Percentiles rank a stretch among this genome's conserved stretches.
phyloP scores from a whole-genome alignment of 2,113 vertebrate genomes.

The Arothron firmamentum region DNA sequence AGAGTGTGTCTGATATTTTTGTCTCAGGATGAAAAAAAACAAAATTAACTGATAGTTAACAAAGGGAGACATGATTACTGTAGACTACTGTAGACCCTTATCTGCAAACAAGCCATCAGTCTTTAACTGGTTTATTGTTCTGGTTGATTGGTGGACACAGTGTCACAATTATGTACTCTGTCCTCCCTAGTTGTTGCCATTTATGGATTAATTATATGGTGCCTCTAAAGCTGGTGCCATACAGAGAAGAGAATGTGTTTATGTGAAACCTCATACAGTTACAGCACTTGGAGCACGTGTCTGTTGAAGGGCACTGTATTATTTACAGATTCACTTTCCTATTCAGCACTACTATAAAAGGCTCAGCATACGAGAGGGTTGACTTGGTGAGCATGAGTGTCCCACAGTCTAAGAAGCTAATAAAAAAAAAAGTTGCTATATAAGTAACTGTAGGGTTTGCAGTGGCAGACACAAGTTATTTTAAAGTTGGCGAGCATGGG shows the following conservation, averaged over 20 bases:
- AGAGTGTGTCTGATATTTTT: too few relatives aligned
- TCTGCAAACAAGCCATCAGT: too few relatives aligned
- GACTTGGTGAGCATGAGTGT: constrained; percentile 3
- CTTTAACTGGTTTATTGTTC: too few relatives aligned
- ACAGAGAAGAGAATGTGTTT: constrained; percentile 42
- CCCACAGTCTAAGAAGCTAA: constrained; percentile 9
- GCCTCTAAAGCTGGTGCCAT: constrained; percentile 18
- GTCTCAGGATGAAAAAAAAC: too few relatives aligned
- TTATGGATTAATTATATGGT: constrained; percentile 23
- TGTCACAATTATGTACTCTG: too few relatives aligned
- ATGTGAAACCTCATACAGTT: constrained; percentile 33
- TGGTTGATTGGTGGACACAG: too few relatives aligned
- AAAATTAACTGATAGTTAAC: too few relatives aligned
- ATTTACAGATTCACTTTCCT: constrained; percentile 55
- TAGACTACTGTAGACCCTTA: too few relatives aligned
- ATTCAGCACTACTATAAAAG: constrained; percentile 56
- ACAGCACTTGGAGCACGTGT: constrained; percentile 18
- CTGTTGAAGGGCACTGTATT: constrained; percentile 48
- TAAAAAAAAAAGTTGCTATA: constrained; percentile 8
- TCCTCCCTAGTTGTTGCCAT: constrained; percentile 33
- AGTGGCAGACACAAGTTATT: constrained; percentile 17
- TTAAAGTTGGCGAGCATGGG: constrained; percentile 5
- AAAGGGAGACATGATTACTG: too few relatives aligned
- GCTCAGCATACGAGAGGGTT: constrained; percentile 20
- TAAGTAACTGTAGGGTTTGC: constrained; percentile 5